These are phyloP conservation scores for Prosopocoilus inquinatus DNA, from an alignment of 2,888 invertebrate genomes.

Conservation along the genomic window DNA sequence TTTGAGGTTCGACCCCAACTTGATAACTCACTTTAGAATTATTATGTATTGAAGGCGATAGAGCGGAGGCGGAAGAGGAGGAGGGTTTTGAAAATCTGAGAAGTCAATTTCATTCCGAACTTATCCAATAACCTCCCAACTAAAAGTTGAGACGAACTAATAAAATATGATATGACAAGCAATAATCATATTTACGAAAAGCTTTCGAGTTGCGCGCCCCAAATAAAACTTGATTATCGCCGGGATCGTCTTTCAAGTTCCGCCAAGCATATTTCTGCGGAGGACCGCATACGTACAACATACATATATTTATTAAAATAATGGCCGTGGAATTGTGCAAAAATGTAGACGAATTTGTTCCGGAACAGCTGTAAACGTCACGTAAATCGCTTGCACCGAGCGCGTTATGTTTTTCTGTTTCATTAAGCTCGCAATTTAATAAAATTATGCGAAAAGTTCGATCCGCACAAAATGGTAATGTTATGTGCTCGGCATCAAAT, in stretches of 20 bases:
- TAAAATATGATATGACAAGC: slow-evolving; percentile 35
- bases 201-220: slow-evolving; percentile 28
- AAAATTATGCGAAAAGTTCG: slow-evolving; percentile 4
- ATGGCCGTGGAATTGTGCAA: background rate
- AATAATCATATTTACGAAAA: slow-evolving; percentile 35
- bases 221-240: slow-evolving; percentile 38
- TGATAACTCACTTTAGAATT: too few relatives aligned
- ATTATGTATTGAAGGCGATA: too few relatives aligned
- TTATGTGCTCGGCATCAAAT: too few relatives aligned
- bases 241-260: background rate
- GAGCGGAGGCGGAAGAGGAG: background rate
- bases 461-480: background rate
- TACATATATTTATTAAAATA: background rate
- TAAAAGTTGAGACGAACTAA: slow-evolving; percentile 32
- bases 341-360: background rate
- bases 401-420: slow-evolving; percentile 1
- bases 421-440: slow-evolving; percentile 3
- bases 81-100: background rate
- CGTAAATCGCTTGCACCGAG: background rate
- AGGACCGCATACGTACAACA: too few relatives aligned
- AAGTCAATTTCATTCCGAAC: slow-evolving; percentile 10
- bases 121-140: slow-evolving; percentile 28
- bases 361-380: background rate
- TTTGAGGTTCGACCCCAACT: too few relatives aligned
- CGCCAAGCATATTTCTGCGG: too few relatives aligned